A percentile compares a stretch with the other conserved stretches of the same genome.
Conservation (phyloP, 2,797 vertebrate genomes). For the Sphenopsis melanotis region DNA sequence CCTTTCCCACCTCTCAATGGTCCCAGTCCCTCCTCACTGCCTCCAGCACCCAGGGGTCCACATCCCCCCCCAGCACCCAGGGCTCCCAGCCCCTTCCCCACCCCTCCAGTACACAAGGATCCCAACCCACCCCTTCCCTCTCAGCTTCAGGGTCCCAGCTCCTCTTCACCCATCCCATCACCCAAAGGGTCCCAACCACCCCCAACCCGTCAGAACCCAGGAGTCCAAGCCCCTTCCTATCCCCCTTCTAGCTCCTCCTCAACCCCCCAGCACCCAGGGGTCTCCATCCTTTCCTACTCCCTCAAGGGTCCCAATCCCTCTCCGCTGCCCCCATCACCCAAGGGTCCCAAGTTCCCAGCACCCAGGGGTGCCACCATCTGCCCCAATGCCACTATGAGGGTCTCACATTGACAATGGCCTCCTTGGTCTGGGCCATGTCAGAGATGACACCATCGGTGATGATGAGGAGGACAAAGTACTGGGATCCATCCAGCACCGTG, state of each 20-base stretch:
- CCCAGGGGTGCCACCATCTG: background rate
- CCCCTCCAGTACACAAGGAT: background rate
- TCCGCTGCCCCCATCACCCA: background rate
- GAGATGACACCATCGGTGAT: conserved; percentile 97
- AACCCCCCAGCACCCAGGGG: background rate
- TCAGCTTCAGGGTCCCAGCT: background rate
- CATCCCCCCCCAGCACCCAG: background rate
- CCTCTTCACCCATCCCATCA: background rate
- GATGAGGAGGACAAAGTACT: conserved; percentile 96
- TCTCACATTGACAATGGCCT: conserved; percentile 85
- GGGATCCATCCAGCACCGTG: conserved; percentile 89
- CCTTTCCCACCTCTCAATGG: background rate
- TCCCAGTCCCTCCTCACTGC: background rate
- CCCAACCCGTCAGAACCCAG: background rate
- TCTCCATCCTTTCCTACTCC: background rate
- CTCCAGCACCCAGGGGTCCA: background rate
- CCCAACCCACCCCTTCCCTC: background rate
- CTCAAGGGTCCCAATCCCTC: background rate
- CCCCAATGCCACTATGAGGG: background rate
- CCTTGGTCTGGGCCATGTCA: conserved; percentile 98
- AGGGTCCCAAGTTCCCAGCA: background rate
- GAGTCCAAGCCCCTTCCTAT: background rate
- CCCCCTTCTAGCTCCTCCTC: background rate
- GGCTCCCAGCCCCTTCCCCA: background rate
- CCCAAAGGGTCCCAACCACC: background rate